phyloP scores from a whole-genome alignment of 2,113 vertebrate species.

The Trichechus manatus region DNA sequence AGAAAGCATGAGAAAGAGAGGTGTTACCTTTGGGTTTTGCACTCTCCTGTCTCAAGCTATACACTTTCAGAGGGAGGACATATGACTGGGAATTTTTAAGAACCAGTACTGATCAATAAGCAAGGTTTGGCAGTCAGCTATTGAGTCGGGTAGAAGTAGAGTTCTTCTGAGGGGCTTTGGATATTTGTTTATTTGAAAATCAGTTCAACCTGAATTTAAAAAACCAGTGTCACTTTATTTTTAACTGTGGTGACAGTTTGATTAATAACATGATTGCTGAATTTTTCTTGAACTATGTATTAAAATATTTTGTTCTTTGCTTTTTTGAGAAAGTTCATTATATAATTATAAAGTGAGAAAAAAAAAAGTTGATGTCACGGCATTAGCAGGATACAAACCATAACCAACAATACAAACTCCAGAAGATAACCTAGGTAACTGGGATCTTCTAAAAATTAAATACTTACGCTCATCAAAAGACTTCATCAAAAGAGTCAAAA shows the following conservation, averaged over 20 bases:
- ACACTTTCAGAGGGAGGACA: not conserved
- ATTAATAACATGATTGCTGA: not conserved
- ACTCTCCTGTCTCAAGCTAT: not conserved
- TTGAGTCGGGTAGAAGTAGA: not conserved
- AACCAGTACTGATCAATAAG: not conserved
- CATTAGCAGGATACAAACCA: too few relatives aligned
- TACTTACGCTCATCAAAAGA: too few relatives aligned
- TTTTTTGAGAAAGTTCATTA: not conserved
- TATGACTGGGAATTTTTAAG: not conserved
- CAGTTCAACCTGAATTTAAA: not conserved
- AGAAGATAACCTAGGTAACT: too few relatives aligned
- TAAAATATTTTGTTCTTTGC: not conserved
- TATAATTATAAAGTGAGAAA: slow-evolving; percentile 25
- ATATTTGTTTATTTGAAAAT: slow-evolving; percentile 37
- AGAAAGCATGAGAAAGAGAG: not conserved
- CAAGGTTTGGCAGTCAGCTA: not conserved
- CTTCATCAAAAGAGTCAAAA: too few relatives aligned
- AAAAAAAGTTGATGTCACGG: not conserved
- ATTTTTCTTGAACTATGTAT: slow-evolving; percentile 41
- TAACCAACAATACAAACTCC: too few relatives aligned
- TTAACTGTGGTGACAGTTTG: not conserved
- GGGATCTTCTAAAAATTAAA: too few relatives aligned
- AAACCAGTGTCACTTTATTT: slow-evolving; percentile 23
- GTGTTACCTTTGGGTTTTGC: accelerated
- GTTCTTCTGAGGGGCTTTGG: not conserved